Percentiles rank a stretch among this genome's conserved stretches.
phyloP scores from a whole-genome alignment of 2,797 vertebrate genomes.

The Tarsius wallacei region DNA sequence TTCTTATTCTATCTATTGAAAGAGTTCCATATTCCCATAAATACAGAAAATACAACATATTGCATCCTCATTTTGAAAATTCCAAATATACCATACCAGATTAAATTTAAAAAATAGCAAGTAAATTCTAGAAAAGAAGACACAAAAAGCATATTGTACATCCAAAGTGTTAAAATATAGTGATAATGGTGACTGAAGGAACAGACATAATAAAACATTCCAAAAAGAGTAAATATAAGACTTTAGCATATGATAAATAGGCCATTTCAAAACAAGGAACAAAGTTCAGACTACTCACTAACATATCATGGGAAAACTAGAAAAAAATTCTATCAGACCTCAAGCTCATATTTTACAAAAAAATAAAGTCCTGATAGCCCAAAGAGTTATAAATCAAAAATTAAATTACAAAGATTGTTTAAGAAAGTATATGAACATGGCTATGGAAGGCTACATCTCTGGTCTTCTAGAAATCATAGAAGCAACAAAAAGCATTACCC shows the following conservation, averaged over 20 bases:
- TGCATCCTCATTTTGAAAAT: not conserved
- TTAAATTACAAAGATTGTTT: constrained; percentile 26
- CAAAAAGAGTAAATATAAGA: not conserved
- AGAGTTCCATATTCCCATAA: constrained; percentile 23
- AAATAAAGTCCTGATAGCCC: not conserved
- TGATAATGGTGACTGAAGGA: not conserved
- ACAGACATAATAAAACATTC: constrained; percentile 3
- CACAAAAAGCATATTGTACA: constrained; percentile 6
- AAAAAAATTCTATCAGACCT: not conserved
- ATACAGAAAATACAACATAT: constrained; percentile 26
- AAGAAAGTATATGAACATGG: not conserved
- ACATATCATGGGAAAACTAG: not conserved
- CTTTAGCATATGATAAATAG: not conserved
- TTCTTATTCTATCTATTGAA: constrained; percentile 7
- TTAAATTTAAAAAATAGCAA: constrained; percentile 31
- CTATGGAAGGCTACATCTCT: not conserved
- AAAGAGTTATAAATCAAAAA: not conserved
- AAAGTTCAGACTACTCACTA: not conserved
- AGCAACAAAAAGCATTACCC: not conserved
- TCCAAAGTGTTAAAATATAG: constrained; percentile 38
- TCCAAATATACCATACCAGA: not conserved
- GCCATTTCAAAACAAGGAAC: constrained; percentile 43
- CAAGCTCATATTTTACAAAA: constrained; percentile 1
- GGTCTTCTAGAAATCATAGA: not conserved
- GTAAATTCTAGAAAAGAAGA: constrained; percentile 59